These are phyloP conservation scores for Hypothenemus hampei DNA, from an alignment of 1,140 invertebrate species.

Conservation along the genomic window DNA sequence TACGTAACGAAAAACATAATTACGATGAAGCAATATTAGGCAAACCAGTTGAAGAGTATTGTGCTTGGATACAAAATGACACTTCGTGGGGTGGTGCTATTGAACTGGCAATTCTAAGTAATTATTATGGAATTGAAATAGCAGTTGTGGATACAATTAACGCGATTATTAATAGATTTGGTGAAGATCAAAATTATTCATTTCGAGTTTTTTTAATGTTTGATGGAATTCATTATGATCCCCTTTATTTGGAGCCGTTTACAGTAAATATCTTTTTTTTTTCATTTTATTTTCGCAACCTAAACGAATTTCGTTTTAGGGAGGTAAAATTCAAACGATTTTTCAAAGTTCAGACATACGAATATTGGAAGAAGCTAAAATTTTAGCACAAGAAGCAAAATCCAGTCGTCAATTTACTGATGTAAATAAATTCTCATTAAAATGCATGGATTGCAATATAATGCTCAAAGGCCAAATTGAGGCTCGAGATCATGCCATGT, in stretches of 20 bases:
- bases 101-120: slow-evolving; percentile 84
- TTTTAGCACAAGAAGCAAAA: slow-evolving; percentile 82
- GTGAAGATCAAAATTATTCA: slow-evolving; percentile 84
- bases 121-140: slow-evolving; percentile 87
- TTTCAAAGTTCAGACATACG: slow-evolving; percentile 71
- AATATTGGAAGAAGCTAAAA: slow-evolving; percentile 71
- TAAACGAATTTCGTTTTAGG: slow-evolving; percentile 46
- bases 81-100: slow-evolving; percentile 95
- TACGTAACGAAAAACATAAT: slow-evolving; percentile 67
- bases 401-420: slow-evolving; percentile 85
- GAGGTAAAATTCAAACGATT: slow-evolving; percentile 66
- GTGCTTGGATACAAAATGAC: slow-evolving; percentile 76
- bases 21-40: slow-evolving; percentile 86
- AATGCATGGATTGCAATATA: slow-evolving; percentile 73
- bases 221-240: slow-evolving; percentile 96
- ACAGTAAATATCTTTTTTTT: slow-evolving; percentile 46
- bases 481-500: slow-evolving; percentile 78
- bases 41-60: slow-evolving; percentile 80
- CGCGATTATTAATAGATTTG: slow-evolving; percentile 86
- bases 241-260: slow-evolving; percentile 76
- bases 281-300: background rate
- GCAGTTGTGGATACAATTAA: slow-evolving; percentile 90
- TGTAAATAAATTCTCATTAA: slow-evolving; percentile 77
- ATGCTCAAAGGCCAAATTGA: slow-evolving; percentile 70
- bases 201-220: slow-evolving; percentile 86